Percentiles rank a stretch among this genome's conserved stretches.
These are phyloP conservation scores for Pagrus major DNA, from an alignment of 2,113 vertebrate species.

Conservation along the genomic window DNA sequence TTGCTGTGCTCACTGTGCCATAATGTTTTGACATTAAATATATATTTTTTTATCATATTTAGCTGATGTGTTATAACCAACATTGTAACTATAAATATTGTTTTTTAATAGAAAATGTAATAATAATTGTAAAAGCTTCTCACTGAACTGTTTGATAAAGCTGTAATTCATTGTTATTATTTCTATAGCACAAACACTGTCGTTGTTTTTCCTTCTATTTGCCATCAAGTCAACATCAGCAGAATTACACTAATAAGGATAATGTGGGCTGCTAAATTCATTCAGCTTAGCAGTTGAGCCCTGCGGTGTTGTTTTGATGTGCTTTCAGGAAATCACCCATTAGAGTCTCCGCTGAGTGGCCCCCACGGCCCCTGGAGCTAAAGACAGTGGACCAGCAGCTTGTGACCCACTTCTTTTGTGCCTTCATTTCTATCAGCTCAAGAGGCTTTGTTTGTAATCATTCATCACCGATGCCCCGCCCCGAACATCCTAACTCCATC, in stretches of 20 bases:
- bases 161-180: not conserved
- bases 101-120: not conserved
- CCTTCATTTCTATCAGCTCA: slow-evolving; percentile 67
- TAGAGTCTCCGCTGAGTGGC: slow-evolving; percentile 16
- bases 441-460: slow-evolving; percentile 77
- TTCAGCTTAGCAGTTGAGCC: slow-evolving; percentile 44
- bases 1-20: not conserved
- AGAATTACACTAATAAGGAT: slow-evolving; percentile 53
- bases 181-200: slow-evolving; percentile 2
- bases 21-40: not conserved
- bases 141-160: not conserved
- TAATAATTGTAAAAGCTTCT: not conserved
- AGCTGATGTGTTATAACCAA: not conserved
- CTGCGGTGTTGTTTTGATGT: slow-evolving; percentile 47
- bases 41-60: not conserved
- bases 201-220: slow-evolving; percentile 11
- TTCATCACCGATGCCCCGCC: slow-evolving; percentile 43
- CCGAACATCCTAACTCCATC: slow-evolving; percentile 38
- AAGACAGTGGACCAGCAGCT: slow-evolving; percentile 38
- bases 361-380: slow-evolving; percentile 22
- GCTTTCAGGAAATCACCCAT: slow-evolving; percentile 53
- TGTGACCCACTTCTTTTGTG: slow-evolving; percentile 82
- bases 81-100: not conserved
- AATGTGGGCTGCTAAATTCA: slow-evolving; percentile 22
- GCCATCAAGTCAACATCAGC: slow-evolving; percentile 1